Evolutionary conservation across 2,797 vertebrate species (phyloP).

Genomic region (Ptychobarbus kaznakovi): DNA sequence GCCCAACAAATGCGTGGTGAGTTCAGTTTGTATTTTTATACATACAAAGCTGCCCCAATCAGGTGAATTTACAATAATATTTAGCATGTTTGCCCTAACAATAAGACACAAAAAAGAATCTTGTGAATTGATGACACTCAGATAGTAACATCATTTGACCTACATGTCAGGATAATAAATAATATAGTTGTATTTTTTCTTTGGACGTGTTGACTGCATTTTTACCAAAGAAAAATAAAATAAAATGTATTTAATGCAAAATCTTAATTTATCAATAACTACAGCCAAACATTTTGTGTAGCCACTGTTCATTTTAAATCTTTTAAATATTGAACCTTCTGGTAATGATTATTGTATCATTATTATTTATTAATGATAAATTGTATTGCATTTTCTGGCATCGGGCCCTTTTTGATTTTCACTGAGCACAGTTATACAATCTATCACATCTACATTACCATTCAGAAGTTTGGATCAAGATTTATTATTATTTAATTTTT

Average conservation of each 20-base stretch:
- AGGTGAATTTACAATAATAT: not conserved
- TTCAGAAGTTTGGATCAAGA: no score
- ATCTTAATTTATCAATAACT: not conserved
- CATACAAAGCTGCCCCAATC: not conserved
- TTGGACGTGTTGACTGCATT: not conserved
- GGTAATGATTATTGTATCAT: no score
- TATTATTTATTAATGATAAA: no score
- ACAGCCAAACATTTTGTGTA: not conserved
- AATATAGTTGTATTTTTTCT: not conserved
- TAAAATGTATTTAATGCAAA: not conserved
- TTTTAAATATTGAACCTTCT: no score
- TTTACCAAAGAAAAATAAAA: not conserved
- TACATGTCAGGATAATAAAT: not conserved
- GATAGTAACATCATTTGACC: not conserved
- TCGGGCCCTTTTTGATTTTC: no score
- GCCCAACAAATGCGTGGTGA: slow-evolving; percentile 98
- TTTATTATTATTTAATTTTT: no score
- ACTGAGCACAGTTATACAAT: no score
- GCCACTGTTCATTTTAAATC: not conserved
- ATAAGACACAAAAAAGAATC: not conserved
- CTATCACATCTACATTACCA: no score
- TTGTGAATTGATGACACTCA: no score
- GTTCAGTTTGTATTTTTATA: slow-evolving; percentile 61
- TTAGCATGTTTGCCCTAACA: not conserved
- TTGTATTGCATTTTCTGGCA: no score